A percentile compares a stretch with the other conserved stretches of the same genome.
These are phyloP conservation scores for Malachius bipustulatus DNA, from an alignment of 2,888 invertebrate species.

Conservation along the genomic window DNA sequence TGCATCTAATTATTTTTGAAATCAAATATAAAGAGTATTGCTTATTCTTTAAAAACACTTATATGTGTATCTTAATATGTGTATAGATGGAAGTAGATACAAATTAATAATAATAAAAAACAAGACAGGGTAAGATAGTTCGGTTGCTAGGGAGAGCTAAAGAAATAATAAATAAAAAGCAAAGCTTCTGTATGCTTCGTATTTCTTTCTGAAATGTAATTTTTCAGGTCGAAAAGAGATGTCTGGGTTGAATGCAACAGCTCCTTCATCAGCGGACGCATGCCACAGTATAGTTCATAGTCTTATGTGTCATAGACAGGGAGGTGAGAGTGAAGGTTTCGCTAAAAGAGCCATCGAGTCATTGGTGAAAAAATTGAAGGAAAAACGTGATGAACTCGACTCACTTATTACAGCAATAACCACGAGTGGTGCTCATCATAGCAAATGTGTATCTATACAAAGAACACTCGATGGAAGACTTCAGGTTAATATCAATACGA, in stretches of 20 bases:
- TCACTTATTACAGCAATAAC: conserved; percentile 92
- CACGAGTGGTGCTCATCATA: conserved; percentile 89
- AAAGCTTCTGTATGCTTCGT: too few species aligned
- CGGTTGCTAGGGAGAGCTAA: too few species aligned
- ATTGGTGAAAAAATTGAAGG: conserved; percentile 93
- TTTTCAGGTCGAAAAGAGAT: too few species aligned
- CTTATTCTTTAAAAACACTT: too few species aligned
- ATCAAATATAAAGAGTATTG: too few species aligned
- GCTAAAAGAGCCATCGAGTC: conserved; percentile 95
- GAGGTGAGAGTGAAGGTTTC: conserved; percentile 94
- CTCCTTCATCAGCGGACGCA: conserved; percentile 93
- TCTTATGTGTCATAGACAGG: conserved; percentile 94
- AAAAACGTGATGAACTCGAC: conserved; percentile 93
- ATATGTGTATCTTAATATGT: too few species aligned
- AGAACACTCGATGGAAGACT: conserved; percentile 90
- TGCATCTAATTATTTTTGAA: too few species aligned
- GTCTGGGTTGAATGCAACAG: background rate
- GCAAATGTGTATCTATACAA: conserved; percentile 96
- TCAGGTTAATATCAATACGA: conserved; percentile 56
- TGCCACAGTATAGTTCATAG: conserved; percentile 96
- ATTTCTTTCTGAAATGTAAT: too few species aligned
- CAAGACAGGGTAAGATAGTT: too few species aligned
- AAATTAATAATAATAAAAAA: too few species aligned
- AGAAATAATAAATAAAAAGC: too few species aligned
- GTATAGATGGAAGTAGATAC: too few species aligned